These are phyloP conservation scores for Enteromius afrohamiltoni DNA, from an alignment of 2,797 vertebrate species.

Conservation along the genomic window DNA sequence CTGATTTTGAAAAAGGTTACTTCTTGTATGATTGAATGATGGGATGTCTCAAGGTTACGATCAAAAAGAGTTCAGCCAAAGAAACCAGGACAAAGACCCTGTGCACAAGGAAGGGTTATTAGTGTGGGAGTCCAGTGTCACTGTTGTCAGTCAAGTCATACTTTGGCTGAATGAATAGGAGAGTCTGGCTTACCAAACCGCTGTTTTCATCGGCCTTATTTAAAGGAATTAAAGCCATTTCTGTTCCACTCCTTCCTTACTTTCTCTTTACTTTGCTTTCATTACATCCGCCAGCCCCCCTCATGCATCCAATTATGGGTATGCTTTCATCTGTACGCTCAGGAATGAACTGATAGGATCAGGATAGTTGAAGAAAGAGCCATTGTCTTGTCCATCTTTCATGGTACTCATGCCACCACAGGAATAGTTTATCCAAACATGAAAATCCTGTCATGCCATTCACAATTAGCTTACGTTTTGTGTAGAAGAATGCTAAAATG, in stretches of 20 bases:
- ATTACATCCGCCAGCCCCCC: constrained; percentile 48
- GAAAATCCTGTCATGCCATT: not conserved
- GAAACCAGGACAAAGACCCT: constrained; percentile 69
- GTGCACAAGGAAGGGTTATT: constrained; percentile 75
- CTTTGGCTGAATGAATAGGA: constrained; percentile 56
- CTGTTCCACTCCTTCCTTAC: constrained; percentile 68
- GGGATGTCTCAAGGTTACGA: not conserved
- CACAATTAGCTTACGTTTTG: not conserved
- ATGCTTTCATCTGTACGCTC: constrained; percentile 79
- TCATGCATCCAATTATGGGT: constrained; percentile 73
- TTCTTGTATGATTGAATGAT: constrained; percentile 6
- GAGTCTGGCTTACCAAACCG: constrained; percentile 51
- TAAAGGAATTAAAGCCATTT: constrained; percentile 78
- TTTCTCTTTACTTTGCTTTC: constrained; percentile 64
- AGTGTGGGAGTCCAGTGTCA: constrained; percentile 71
- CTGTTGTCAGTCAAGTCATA: constrained; percentile 76
- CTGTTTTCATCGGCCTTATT: constrained; percentile 78
- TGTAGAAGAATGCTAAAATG: not conserved
- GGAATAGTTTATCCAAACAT: not conserved
- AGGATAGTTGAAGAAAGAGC: constrained; percentile 79
- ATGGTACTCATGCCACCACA: constrained; percentile 10
- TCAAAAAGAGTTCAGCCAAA: constrained; percentile 16
- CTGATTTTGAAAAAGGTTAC: not conserved
- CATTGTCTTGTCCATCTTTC: constrained; percentile 68
- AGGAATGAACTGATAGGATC: constrained; percentile 83